These are phyloP conservation scores for Dynastes tityus DNA, from an alignment of 2,888 invertebrate species.

Conservation along the genomic window DNA sequence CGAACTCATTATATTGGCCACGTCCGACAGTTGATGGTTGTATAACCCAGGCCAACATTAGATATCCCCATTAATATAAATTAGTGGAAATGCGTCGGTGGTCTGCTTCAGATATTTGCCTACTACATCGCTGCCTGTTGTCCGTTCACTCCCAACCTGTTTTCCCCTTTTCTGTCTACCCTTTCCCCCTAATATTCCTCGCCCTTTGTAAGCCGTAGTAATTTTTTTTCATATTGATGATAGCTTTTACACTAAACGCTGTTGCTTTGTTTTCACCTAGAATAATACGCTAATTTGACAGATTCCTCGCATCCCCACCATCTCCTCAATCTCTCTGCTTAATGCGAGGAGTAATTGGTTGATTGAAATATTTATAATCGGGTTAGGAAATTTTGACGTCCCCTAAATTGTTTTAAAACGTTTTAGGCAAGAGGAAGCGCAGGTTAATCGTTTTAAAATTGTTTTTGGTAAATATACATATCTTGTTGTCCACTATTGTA, in stretches of 20 bases:
- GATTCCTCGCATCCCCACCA: not conserved
- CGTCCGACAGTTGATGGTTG: conserved; percentile 65
- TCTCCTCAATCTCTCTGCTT: not conserved
- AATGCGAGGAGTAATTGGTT: conserved; percentile 22
- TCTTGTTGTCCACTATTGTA: not conserved
- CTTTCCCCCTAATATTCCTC: conserved; percentile 2
- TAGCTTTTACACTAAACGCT: conserved; percentile 24
- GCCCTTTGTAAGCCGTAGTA: conserved; percentile 6
- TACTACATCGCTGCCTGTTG: conserved; percentile 33
- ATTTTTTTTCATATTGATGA: conserved; percentile 14
- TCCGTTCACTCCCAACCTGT: not conserved
- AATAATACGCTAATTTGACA: conserved; percentile 42
- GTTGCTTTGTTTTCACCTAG: conserved; percentile 41
- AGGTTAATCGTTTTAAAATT: conserved; percentile 2
- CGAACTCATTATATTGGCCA: conserved; percentile 66
- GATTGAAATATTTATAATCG: conserved; percentile 42
- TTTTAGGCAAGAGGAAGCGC: too few relatives aligned
- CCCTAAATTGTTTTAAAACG: conserved; percentile 33
- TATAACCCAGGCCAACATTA: conserved; percentile 66
- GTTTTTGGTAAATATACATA: not conserved
- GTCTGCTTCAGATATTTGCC: conserved; percentile 56
- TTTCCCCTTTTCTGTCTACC: not conserved
- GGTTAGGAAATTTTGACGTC: conserved; percentile 7
- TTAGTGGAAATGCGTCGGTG: conserved; percentile 63
- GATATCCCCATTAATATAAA: conserved; percentile 68